Conservation (phyloP, 1,140 invertebrate species). For the Drosophila quadrilineata region DNA sequence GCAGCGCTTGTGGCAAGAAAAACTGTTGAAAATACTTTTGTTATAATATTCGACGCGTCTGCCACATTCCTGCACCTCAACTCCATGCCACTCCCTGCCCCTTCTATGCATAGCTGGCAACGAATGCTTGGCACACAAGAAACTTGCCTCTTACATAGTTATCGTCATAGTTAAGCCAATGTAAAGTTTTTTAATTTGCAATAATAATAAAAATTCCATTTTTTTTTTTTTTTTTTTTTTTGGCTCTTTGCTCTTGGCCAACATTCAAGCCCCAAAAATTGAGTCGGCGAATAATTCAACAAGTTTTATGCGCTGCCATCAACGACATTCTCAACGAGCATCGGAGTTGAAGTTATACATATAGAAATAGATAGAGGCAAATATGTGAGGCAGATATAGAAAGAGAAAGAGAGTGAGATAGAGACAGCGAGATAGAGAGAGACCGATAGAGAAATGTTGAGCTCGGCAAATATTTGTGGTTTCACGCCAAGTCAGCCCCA, state of each 20-base stretch:
- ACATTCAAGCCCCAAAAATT: conserved; percentile 35
- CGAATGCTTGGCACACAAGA: conserved; percentile 8
- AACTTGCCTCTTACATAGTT: conserved; percentile 75
- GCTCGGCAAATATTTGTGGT: conserved; percentile 60
- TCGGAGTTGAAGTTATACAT: not conserved
- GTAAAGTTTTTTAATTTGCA: conserved; percentile 78
- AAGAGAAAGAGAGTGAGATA: not conserved
- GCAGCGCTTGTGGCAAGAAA: conserved; percentile 58
- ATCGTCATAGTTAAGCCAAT: conserved; percentile 70
- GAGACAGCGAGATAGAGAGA: not conserved
- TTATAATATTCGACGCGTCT: conserved; percentile 23
- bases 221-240: conserved; percentile 51
- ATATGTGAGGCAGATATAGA: not conserved
- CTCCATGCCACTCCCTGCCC: not conserved
- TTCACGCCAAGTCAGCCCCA: conserved; percentile 42
- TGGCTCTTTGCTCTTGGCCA: too few relatives aligned
- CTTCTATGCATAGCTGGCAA: not conserved
- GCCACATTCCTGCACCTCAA: conserved; percentile 26
- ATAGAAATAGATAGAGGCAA: not conserved
- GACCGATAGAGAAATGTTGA: too few relatives aligned
- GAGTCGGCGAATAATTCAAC: conserved; percentile 67
- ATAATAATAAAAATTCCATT: conserved; percentile 75
- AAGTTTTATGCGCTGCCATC: conserved; percentile 64
- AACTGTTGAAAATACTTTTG: conserved; percentile 68
- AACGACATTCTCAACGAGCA: conserved; percentile 4